Evolutionary conservation across 2,113 vertebrate species (phyloP), one percentile per base, ranked within the genome.

Genomic region (Illadopsis cleaveri): DNA sequence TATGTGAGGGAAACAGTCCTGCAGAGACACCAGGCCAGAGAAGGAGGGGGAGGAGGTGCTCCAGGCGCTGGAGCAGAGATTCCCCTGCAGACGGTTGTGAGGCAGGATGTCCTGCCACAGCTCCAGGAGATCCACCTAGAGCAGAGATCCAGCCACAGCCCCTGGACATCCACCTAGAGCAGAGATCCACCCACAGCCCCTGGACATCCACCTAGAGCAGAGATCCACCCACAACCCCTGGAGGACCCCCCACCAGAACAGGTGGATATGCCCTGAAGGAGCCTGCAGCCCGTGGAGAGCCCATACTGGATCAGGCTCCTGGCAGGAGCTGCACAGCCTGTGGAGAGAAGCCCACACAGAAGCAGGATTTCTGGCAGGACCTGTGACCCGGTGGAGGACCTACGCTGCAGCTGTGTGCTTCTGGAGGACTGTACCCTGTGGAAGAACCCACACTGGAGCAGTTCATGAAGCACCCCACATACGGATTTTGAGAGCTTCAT

Each of bases 71-170:
- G 33, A 60, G 45, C 69, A 38, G 51, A 56, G 58, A 27, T 68
- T 38, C 24, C 45, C 24, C 53, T 72, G 37, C 57, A 42, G 42
- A n/a, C 24, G 10, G 27, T 23, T 33, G 28, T 53, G 78, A 25
- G 28, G n/a, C 24, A 45, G 33, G 45, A 15, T 68, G n/a, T 38
- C 20, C 16, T 71, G 4, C 24, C 57, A 20, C n/a, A 65, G 37
- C 33, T 50, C n/a, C 58, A 4, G 2, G 25, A 42, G 50, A 48
- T 44, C 31, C 18, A 37, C 0, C 0, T 11, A 18, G 44, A 44
- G 51, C 58, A 89, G 44, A 73, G 37, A 51, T 22, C 17, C 27
- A 31, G 22, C 24, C 57, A 20, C 28, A 65, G 37, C 33, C 58
- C n/a, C 58, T 5, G 2, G 25, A 42, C 58, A 48, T 44, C 31